A percentile compares a stretch with the other conserved stretches of the same genome.
These are phyloP conservation scores for Lycodopsis pacificus DNA, from an alignment of 2,797 vertebrate species.

Conservation along the genomic window DNA sequence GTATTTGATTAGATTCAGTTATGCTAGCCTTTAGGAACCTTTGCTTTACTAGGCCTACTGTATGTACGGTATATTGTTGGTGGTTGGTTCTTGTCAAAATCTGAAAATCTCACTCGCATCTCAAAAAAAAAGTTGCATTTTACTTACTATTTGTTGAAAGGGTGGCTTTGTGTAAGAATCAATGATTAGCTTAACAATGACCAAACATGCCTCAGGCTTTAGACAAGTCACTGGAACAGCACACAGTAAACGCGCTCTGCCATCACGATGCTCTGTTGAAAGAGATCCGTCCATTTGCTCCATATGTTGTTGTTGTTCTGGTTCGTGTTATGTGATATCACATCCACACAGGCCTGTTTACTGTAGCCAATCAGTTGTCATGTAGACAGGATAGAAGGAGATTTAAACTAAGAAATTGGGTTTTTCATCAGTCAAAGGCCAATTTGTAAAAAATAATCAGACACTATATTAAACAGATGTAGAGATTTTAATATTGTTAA, in stretches of 20 bases:
- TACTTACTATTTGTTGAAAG: not conserved
- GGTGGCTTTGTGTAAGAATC: conserved; percentile 13
- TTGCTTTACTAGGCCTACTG: not conserved
- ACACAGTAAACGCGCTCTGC: not conserved
- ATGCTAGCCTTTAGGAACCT: not conserved
- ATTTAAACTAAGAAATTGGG: not conserved
- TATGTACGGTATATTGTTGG: not conserved
- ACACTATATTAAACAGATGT: not conserved
- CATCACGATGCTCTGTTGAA: not conserved
- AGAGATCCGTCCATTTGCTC: not conserved
- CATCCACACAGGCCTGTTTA: not conserved
- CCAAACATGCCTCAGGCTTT: conserved; percentile 27
- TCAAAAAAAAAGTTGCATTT: not conserved
- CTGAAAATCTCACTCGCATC: not conserved
- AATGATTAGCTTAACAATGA: conserved; percentile 50
- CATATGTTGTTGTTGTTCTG: not conserved
- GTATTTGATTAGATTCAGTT: conserved; percentile 49
- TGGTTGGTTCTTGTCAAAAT: not conserved
- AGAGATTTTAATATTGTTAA: not conserved
- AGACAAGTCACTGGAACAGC: conserved; percentile 32
- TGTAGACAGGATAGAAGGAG: not conserved
- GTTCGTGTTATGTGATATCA: not conserved
- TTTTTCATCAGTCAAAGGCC: not conserved
- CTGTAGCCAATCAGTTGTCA: not conserved
- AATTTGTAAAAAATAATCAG: not conserved